phyloP scores from a whole-genome alignment of 2,888 invertebrate species.

The Heteropelma amictum region DNA sequence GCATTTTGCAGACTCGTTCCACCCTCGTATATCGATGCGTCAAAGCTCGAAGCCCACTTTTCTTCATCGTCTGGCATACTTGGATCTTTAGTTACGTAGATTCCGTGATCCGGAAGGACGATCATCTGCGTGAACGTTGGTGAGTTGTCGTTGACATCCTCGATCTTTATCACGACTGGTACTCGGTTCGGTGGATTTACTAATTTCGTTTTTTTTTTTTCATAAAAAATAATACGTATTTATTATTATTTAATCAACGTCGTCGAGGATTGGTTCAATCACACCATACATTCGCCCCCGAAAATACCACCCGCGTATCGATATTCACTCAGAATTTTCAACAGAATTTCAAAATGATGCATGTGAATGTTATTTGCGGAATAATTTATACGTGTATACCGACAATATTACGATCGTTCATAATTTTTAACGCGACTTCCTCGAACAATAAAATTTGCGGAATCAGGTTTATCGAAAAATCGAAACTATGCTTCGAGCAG shows the following conservation, averaged over 20 bases:
- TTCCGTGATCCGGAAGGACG: constrained; percentile 84
- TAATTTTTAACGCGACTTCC: neutral
- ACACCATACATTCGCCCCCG: no score
- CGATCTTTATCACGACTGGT: constrained; percentile 84
- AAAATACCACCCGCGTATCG: no score
- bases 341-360: no score
- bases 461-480: neutral
- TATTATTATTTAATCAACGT: no score
- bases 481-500: neutral
- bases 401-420: no score
- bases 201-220: no score
- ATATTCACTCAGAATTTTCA: no score
- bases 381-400: no score
- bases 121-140: constrained; percentile 86
- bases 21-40: neutral
- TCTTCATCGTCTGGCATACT: constrained; percentile 70
- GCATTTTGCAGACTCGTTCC: constrained; percentile 42
- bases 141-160: constrained; percentile 90
- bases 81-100: constrained; percentile 82
- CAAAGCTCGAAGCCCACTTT: neutral
- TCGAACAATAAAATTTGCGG: neutral
- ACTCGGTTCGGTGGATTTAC: constrained; percentile 88
- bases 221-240: no score
- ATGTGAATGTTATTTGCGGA: no score
- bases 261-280: no score